Evolutionary conservation across 2,797 vertebrate species (phyloP), one percentile per base, ranked within the genome.

Genomic region (Lagorchestes hirsutus): DNA sequence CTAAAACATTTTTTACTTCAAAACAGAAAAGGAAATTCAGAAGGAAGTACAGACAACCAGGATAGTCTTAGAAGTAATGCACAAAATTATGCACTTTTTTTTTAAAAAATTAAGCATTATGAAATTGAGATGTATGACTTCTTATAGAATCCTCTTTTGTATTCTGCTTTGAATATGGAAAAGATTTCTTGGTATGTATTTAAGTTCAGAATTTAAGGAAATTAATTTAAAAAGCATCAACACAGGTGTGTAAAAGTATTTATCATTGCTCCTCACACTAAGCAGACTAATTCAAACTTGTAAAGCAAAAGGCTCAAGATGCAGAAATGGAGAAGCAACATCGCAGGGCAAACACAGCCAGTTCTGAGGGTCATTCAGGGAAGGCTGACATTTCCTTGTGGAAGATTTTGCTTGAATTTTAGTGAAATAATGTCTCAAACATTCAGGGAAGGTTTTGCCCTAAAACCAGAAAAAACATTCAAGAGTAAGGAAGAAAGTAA

Each of bases 401-500:
- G 93, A 91, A 46, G 56, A n/a, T 87, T 91, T 22, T 5, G 58
- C 90, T 0, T 0, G 82, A 92, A 58, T 29, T 94, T 55, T 22
- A 95, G 96, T 74, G 92, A 58, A 50, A 59, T 40, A 54, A 11
- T 16, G 54, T 31, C 54, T 95, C 46, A 92, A 94, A 46, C 46
- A 40, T 91, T 55, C 54, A 54, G 55, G 90, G 93, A 95, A 93
- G 56, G 55, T 52, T 82, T 46, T 57, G 62, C 52, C 82, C 74
- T 34, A 29, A 74, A 55, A 27, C 90, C 24, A 59, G 59, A 91
- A 93, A 29, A 90, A 90, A 92, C 58, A 29, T 11, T 56, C 67
- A 82, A 82, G 67, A 40, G n/a, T 22, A 82, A 74, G n/a, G 34
- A 74, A 6, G 16, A 22, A 8, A 40, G 10, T 18, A 62, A 31